Evolutionary conservation across 2,113 vertebrate genomes (phyloP).

Genomic region (Gavialis gangeticus): DNA sequence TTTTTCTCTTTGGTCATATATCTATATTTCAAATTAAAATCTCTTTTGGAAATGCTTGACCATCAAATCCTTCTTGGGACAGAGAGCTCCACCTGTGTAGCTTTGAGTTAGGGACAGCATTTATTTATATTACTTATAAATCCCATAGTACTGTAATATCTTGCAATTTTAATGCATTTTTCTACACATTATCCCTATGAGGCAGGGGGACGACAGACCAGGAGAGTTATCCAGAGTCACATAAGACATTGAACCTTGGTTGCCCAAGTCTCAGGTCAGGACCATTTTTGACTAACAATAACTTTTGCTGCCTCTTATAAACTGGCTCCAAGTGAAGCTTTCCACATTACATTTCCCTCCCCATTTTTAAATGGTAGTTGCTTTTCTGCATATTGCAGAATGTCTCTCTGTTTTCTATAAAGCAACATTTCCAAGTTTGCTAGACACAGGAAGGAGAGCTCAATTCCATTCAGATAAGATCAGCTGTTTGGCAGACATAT

Average conservation of each 20-base stretch:
- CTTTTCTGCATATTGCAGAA: not conserved
- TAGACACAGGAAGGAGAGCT: not conserved
- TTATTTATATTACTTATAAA: not conserved
- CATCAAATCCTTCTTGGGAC: not conserved
- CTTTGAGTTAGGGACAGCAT: not conserved
- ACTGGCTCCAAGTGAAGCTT: not conserved
- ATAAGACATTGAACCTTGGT: not conserved
- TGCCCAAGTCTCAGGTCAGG: not conserved
- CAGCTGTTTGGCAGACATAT: constrained; percentile 10
- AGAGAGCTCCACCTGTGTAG: not conserved
- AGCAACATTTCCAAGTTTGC: not conserved
- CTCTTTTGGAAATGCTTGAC: not conserved
- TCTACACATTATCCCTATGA: not conserved
- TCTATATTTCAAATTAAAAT: not conserved
- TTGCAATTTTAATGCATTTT: not conserved
- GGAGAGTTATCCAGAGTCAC: not conserved
- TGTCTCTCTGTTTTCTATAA: not conserved
- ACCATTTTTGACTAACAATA: not conserved
- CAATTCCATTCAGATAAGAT: not conserved
- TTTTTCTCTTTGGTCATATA: not conserved
- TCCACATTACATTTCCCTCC: not conserved
- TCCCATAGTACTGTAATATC: not conserved
- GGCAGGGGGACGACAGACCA: not conserved
- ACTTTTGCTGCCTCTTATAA: not conserved
- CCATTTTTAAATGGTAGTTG: not conserved